Evolutionary conservation across 2,888 invertebrate species (phyloP), one percentile per base, ranked within the genome.

Genomic region (Meloe dianella): DNA sequence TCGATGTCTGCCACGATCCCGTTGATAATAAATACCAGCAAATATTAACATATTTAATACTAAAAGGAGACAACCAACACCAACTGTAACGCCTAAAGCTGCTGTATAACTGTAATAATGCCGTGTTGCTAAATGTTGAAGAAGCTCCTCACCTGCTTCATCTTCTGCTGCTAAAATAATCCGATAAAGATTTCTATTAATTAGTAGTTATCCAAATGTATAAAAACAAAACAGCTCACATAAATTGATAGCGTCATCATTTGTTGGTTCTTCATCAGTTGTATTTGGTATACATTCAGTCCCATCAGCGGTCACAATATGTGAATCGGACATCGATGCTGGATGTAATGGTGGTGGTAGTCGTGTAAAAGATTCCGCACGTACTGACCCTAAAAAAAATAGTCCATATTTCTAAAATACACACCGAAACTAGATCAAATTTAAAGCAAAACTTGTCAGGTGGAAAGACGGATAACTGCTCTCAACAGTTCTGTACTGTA

Each of bases 81-180:
- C 91, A 9, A 91, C 90, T 4, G 92, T 92, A 71, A 92, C 91
- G 0, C 92, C 92, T 60, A 93, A 85, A 3, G 92, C 92, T 56
- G 92, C 91, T 2, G 92, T 91, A 78, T 92, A 92, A 77, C 91
- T 91, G 78, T 87, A 87, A 78, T 87, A 88, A 76, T 87, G 87
- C 57, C 86, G 84, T 0, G 87, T 87, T 8, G 87, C 87, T 54
- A 87, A 78, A 66, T 85, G 82, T 72, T 87, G 86, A 0, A 87
- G 80, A 9, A 87, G 78, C 73, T 87, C 87, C 10, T 85, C 85
- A 64, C 86, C 86, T 72, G 86, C 85, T 65, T 86, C 85, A 61
- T 82, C 84, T 27, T 84, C 84, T 24, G 41, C 30, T 59, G 35
- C 64, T 32, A 61, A 56, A 32, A 35, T 4, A 27, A 41, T 17